Evolutionary conservation across 2,797 vertebrate genomes (phyloP).

Genomic region (Peromyscus nudipes): DNA sequence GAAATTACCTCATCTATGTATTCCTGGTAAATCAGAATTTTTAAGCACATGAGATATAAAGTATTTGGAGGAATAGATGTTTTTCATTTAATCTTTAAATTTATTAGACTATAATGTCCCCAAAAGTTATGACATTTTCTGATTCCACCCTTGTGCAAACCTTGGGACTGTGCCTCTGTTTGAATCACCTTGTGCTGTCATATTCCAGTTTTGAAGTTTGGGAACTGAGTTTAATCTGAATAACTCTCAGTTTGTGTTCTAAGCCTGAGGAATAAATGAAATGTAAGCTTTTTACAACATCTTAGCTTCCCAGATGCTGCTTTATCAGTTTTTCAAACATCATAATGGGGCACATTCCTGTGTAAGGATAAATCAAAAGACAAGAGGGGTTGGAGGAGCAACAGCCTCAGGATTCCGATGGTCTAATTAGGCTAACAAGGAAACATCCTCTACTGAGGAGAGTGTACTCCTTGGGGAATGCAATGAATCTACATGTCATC

Average conservation of each 20-base stretch:
- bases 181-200: conserved; percentile 66
- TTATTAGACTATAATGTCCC: not conserved
- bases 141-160: conserved; percentile 49
- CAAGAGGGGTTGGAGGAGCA: not conserved
- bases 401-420: fast-evolving
- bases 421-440: conserved; percentile 19
- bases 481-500: fast-evolving
- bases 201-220: conserved; percentile 70
- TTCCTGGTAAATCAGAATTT: conserved; percentile 25
- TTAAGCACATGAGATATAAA: conserved; percentile 2
- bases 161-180: conserved; percentile 70
- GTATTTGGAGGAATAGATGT: not conserved
- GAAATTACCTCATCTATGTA: not conserved
- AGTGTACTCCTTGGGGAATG: not conserved
- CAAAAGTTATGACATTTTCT: conserved; percentile 26
- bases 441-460: not conserved
- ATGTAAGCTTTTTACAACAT: conserved; percentile 78
- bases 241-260: conserved; percentile 75
- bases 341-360: not conserved
- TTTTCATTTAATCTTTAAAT: conserved; percentile 56
- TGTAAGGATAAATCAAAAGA: conserved; percentile 59
- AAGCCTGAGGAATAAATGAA: conserved; percentile 79
- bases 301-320: conserved; percentile 53
- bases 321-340: conserved; percentile 68
- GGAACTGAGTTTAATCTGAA: conserved; percentile 70